Base-by-base conservation (phyloP, 2,888 invertebrate genomes). In the Dasysyrphus tricinctus region DNA sequence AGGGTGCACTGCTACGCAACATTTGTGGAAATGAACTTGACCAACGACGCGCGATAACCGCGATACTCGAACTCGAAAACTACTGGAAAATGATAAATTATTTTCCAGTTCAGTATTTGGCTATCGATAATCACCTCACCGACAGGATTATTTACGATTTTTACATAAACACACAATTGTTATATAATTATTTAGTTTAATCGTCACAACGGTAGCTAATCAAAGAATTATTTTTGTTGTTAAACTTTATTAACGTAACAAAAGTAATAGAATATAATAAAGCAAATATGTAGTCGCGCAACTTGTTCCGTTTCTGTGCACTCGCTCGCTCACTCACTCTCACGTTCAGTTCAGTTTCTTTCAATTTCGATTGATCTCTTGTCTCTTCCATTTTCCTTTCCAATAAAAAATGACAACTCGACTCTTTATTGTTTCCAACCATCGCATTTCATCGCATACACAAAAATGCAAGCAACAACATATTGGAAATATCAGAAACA, bases 51-150 rank as follows among this genome's bases (percentile, higher is more conserved):
- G 74, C 86, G 86, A 86, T 86, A 86, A 82, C 82, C 82, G 74
- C 86, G 86, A 86, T 86, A 86, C 86, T 86, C 86, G 86, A 86
- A 82, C 12, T 82, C 57, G 73, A 78, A 81, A 51, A 74, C 78
- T 74, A 75, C 74, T 86, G 86, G 86, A 86, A 86, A 19, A 57
- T 63, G 24, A 24, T 24, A 59, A 77, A 65, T 65, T 61, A 65
- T 39, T 39, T 82, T 75, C 75, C 78, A 82, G 59, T 39, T 9
- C n/a, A n/a, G n/a, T n/a, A n/a, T n/a, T n/a, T 24, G 3, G 24
- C 24, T 24, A 47, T 32, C 54, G 34, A 32, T 42, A 14, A 5
- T 42, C 4, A 67, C 67, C 82, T 86, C 86, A 67, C 37, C 51
- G 32, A 57, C 34, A 70, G 9, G 5, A 37, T 51, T 29, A 37